These are phyloP conservation scores for Pogonocichla stellata DNA, from an alignment of 2,113 vertebrate species.

Conservation along the genomic window DNA sequence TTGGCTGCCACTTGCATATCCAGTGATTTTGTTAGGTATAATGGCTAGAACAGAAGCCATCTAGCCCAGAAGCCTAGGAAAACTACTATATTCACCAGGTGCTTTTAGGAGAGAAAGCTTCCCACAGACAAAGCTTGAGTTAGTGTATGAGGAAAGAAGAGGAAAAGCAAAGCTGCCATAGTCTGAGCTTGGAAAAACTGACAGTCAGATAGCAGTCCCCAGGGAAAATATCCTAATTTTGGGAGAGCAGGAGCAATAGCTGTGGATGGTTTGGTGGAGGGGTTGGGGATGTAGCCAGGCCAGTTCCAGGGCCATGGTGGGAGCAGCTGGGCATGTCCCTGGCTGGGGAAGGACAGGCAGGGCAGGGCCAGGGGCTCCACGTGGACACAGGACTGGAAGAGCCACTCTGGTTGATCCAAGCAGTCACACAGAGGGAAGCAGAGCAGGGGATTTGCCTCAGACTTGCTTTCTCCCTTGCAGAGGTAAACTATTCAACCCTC, in stretches of 20 bases:
- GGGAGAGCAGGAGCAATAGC: background rate
- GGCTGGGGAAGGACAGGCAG: rapidly evolving
- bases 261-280: background rate
- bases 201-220: background rate
- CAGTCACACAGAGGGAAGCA: background rate
- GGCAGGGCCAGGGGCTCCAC: rapidly evolving
- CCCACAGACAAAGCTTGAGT: background rate
- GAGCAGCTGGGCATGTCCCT: rapidly evolving
- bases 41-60: background rate
- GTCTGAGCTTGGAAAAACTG: background rate
- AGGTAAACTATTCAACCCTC: slow-evolving; percentile 56
- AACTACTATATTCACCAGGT: background rate
- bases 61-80: background rate
- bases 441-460: background rate
- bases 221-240: background rate
- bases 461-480: background rate
- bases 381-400: rapidly evolving
- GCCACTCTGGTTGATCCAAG: background rate
- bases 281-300: background rate
- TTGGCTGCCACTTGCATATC: background rate
- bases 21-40: background rate
- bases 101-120: background rate
- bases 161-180: background rate
- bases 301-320: background rate
- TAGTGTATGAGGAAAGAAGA: background rate